phyloP scores from a whole-genome alignment of 2,113 vertebrate genomes.

The Tapirus terrestris region DNA sequence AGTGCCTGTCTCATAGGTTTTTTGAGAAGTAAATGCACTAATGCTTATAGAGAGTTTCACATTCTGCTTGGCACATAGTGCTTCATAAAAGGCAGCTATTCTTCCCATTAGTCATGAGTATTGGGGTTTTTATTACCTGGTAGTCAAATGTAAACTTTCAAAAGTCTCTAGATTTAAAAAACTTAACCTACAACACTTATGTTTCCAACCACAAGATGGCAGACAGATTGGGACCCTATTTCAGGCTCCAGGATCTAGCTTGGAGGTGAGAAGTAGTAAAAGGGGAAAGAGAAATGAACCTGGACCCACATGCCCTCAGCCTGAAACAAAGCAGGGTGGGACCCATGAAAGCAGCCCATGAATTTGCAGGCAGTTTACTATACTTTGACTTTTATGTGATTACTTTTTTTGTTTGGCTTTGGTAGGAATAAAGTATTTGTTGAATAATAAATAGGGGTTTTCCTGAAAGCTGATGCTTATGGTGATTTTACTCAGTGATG shows the following conservation, averaged over 20 bases:
- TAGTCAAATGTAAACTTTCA: constrained; percentile 7
- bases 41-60: background rate
- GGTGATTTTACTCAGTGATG: background rate
- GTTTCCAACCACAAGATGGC: background rate
- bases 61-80: background rate
- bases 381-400: background rate
- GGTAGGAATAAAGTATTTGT: constrained; percentile 26
- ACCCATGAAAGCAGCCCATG: background rate
- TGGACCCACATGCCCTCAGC: background rate
- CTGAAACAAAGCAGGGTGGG: background rate
- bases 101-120: background rate
- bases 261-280: background rate
- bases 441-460: constrained; percentile 38
- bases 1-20: background rate
- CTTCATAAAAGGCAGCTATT: background rate
- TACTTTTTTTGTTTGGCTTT: constrained; percentile 23
- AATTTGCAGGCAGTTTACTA: background rate
- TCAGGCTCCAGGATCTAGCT: background rate
- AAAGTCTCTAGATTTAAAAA: constrained; percentile 19
- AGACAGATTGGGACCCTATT: background rate
- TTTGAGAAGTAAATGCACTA: background rate
- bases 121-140: background rate
- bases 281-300: background rate
- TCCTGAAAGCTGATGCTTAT: constrained; percentile 32
- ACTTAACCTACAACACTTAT: background rate